Evolutionary conservation across 2,888 invertebrate genomes (phyloP).

Genomic region (Pristionchus exspectatus): DNA sequence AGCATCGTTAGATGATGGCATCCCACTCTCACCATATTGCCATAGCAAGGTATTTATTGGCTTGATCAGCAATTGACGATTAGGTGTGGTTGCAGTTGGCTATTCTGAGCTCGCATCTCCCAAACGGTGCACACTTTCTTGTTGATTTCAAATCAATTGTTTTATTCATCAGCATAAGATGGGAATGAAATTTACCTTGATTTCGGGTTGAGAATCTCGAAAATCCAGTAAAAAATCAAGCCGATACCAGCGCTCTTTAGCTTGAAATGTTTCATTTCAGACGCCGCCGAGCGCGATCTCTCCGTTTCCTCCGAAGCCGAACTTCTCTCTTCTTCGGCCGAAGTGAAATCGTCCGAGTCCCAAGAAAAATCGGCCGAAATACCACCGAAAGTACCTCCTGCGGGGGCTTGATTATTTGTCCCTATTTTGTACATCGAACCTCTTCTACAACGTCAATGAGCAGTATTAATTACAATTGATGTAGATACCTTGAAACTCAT

Average conservation of each 20-base stretch:
- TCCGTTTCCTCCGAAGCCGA: slow-evolving; percentile 50
- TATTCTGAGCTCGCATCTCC: no score
- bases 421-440: no score
- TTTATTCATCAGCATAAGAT: no score
- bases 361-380: neutral
- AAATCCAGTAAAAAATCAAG: neutral
- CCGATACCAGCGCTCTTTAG: neutral
- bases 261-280: neutral
- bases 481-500: no score
- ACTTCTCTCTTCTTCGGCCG: slow-evolving; percentile 23
- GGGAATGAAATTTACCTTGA: no score
- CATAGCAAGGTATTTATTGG: neutral
- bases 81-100: no score
- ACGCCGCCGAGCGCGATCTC: neutral
- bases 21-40: neutral
- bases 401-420: neutral
- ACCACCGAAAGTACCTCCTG: neutral
- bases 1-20: neutral
- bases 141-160: no score
- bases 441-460: no score
- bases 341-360: slow-evolving; percentile 16
- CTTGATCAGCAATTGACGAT: neutral
- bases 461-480: no score
- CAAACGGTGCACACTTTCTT: no score
- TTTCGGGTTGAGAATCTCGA: no score